A percentile compares a stretch with the other conserved stretches of the same genome.
These are phyloP conservation scores for Neomorphus geoffroyi DNA, from an alignment of 2,797 vertebrate genomes.

Conservation along the genomic window DNA sequence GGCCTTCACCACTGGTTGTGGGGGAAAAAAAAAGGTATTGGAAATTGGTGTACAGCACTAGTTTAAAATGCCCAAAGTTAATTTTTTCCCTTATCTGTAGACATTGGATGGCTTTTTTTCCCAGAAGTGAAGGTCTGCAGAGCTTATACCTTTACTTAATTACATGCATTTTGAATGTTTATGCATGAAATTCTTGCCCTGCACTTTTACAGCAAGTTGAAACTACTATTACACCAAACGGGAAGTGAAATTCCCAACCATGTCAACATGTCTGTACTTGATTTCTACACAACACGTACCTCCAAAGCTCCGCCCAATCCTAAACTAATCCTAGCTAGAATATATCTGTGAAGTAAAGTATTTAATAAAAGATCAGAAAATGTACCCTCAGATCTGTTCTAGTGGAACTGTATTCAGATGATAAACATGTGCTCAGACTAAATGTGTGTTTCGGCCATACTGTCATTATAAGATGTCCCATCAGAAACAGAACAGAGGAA, in stretches of 20 bases:
- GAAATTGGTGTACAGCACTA: neutral
- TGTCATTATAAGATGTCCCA: neutral
- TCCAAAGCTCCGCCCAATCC: neutral
- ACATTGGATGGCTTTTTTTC: neutral
- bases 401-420: neutral
- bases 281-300: neutral
- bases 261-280: neutral
- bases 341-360: neutral
- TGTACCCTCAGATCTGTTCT: neutral
- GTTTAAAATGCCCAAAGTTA: neutral
- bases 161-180: neutral
- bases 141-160: neutral
- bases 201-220: neutral
- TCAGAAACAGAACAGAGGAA: neutral
- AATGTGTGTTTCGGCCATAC: neutral
- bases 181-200: neutral
- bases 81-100: neutral
- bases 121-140: neutral
- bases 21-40: rapidly evolving
- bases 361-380: neutral
- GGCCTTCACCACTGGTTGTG: neutral
- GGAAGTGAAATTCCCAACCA: slow-evolving; percentile 13
- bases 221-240: neutral
- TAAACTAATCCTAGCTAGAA: neutral
- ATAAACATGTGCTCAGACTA: neutral